Evolutionary conservation across 2,113 vertebrate species (phyloP).

Genomic region (Mirza zaza): DNA sequence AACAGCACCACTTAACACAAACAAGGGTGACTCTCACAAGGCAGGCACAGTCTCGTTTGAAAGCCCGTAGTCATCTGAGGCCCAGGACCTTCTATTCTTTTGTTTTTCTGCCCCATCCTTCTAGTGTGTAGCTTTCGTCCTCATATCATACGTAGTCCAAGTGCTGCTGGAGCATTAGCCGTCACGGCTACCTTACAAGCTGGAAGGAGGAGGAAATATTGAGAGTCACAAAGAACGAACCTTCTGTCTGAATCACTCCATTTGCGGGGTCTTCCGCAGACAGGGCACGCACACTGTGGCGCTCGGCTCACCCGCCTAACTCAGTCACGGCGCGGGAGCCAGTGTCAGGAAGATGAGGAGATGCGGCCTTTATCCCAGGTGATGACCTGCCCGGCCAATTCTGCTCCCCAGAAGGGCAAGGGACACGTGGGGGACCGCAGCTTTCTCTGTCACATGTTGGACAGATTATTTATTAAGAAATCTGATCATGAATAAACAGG

Average conservation of each 20-base stretch:
- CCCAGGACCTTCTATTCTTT: background rate
- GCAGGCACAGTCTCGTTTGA: no score
- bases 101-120: background rate
- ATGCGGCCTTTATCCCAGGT: background rate
- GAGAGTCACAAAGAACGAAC: fast-evolving
- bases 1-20: background rate
- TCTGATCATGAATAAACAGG: background rate
- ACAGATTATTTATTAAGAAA: background rate
- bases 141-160: no score
- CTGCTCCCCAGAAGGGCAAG: background rate
- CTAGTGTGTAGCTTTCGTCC: no score
- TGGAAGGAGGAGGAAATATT: background rate
- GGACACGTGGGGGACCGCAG: background rate
- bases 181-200: background rate
- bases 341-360: background rate
- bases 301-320: background rate
- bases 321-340: background rate
- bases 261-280: no score
- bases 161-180: background rate
- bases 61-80: fast-evolving
- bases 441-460: background rate
- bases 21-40: background rate
- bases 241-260: background rate
- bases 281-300: background rate
- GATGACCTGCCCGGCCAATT: fast-evolving